Conservation (phyloP, 2,113 vertebrate species). For the crab-eating macaque (Macaca fascicularis) region T2T-MFA8v1.1 NC_088375.1:193108501-193109000, state of each 20-base stretch:
- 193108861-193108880: not conserved
- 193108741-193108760: rapidly evolving
- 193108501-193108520: rapidly evolving
- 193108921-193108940: not conserved
- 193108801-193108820: not conserved
- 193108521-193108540: rapidly evolving
- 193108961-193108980: not conserved
- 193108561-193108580: rapidly evolving
- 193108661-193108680: too few relatives aligned
- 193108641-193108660: not conserved
- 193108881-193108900: not conserved
- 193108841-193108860: not conserved
- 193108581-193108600: rapidly evolving
- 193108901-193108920: not conserved
- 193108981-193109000: too few relatives aligned
- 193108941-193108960: not conserved
- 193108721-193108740: rapidly evolving
- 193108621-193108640: not conserved
- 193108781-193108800: not conserved
- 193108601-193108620: rapidly evolving
- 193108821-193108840: not conserved
- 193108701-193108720: too few relatives aligned
- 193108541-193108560: rapidly evolving
- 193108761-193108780: rapidly evolving
- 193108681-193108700: not conserved